These are phyloP conservation scores for Callyntrura sp. DNA, from an alignment of 2,888 invertebrate species.

Conservation along the genomic window DNA sequence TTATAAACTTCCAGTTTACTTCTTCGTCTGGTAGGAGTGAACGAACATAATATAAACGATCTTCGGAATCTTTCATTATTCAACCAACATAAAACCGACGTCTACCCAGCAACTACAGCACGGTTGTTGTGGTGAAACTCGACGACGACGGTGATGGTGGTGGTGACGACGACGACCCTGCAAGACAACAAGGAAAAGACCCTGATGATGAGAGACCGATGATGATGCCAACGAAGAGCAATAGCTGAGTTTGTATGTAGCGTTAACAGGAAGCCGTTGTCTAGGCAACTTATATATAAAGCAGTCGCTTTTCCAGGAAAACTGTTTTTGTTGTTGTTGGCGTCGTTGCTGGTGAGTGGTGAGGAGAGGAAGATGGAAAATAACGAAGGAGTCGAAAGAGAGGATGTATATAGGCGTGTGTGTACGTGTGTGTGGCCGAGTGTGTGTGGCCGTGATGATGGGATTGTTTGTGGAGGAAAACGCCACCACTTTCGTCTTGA, in stretches of 20 bases:
- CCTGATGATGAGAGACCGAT: neutral
- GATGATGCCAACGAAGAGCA: neutral
- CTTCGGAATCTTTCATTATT: constrained; percentile 49
- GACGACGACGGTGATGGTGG: no score
- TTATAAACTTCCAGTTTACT: constrained; percentile 9
- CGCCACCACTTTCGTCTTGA: neutral
- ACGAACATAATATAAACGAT: neutral
- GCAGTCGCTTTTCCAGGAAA: neutral
- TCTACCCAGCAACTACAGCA: neutral
- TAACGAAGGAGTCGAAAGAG: neutral
- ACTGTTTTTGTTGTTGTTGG: neutral
- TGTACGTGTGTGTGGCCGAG: neutral
- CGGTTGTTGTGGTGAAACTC: neutral
- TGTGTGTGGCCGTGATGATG: constrained; percentile 21
- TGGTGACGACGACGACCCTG: no score
- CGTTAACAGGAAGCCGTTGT: neutral
- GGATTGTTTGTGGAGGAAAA: constrained; percentile 6
- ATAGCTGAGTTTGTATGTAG: neutral
- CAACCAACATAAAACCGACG: constrained; percentile 34
- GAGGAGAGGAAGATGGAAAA: neutral
- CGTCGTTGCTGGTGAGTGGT: neutral
- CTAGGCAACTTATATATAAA: no score
- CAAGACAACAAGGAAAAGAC: neutral
- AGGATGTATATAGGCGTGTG: no score
- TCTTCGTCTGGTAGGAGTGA: neutral